phyloP scores from a whole-genome alignment of 2,797 vertebrate genomes.

The Novumbra hubbsi region DNA sequence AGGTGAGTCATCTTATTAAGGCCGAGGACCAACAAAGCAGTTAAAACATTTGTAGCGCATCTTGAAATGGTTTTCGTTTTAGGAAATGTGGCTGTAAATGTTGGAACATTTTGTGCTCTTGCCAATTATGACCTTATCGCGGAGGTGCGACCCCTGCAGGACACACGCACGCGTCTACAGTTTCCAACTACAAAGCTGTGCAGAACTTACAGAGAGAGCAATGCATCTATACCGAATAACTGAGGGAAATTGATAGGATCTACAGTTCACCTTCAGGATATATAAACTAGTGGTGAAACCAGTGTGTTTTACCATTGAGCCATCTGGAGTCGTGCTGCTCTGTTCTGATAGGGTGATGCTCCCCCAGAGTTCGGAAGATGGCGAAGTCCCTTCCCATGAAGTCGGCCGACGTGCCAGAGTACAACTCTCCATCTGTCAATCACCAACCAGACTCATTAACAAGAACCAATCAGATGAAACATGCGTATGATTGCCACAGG shows the following conservation, averaged over 20 bases:
- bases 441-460: constrained; percentile 38
- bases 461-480: constrained; percentile 11
- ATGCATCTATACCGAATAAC: too few relatives aligned
- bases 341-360: constrained; percentile 93
- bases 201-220: too few relatives aligned
- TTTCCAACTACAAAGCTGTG: too few relatives aligned
- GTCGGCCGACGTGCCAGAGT: constrained; percentile 93
- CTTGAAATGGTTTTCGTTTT: too few relatives aligned
- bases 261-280: neutral
- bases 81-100: too few relatives aligned
- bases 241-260: neutral
- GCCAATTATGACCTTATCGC: too few relatives aligned
- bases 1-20: too few relatives aligned
- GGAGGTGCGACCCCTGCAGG: too few relatives aligned
- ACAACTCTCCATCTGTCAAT: constrained; percentile 88
- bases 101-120: too few relatives aligned
- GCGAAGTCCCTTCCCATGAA: constrained; percentile 98
- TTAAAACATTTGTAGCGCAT: too few relatives aligned
- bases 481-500: constrained; percentile 16
- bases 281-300: neutral
- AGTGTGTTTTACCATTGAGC: constrained; percentile 83
- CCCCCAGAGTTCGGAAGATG: constrained; percentile 92
- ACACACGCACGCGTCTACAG: too few relatives aligned
- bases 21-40: too few relatives aligned
- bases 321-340: constrained; percentile 96